Evolutionary conservation across 2,113 vertebrate species (phyloP), one percentile per base, ranked within the genome.

Genomic region (Forbesichthys papilliferus): DNA sequence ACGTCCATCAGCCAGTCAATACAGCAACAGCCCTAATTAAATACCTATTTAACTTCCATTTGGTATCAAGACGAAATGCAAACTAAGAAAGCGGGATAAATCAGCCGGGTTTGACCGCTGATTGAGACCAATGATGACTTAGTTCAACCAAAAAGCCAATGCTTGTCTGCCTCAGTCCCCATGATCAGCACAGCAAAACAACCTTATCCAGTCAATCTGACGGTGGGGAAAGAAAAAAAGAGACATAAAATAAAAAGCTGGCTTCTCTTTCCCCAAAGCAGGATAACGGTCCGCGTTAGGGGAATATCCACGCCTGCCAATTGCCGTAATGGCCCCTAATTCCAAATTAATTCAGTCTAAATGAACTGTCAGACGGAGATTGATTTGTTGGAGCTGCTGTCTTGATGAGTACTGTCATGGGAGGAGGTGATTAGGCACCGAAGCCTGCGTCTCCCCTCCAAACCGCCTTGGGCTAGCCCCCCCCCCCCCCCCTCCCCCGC

Each of bases 271-370:
- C 87, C 88, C 78, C 84, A 90, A 89, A 89, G 88, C 85, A 86
- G 88, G 91, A 91, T 92, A 91, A 91, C 90, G 80, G 89, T 81
- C 76, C 64, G 86, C 91, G 93, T 91, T 92, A 81, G 88, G 93
- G 94, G 93, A 94, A 93, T 95, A 94, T 93, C 92, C 89, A 90
- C 74, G 92, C 88, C 93, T 95, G 95, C 93, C 94, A 94, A 94
- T 95, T 95, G 93, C 94, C 89, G 91, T 95, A 94, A 95, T 90
- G 90, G 92, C 90, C 93, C 91, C 93, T 95, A 95, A 96, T 96
- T 95, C 95, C 93, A 95, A 95, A 95, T 96, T 94, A 95, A 95
- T 95, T 95, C 94, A 95, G 94, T 93, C 94, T 94, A 96, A 96
- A 96, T 96, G 94, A 95, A 95, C 92, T 95, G 95, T 96, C 95